Conservation (phyloP, 2,797 vertebrate species). For the Lagorchestes hirsutus region DNA sequence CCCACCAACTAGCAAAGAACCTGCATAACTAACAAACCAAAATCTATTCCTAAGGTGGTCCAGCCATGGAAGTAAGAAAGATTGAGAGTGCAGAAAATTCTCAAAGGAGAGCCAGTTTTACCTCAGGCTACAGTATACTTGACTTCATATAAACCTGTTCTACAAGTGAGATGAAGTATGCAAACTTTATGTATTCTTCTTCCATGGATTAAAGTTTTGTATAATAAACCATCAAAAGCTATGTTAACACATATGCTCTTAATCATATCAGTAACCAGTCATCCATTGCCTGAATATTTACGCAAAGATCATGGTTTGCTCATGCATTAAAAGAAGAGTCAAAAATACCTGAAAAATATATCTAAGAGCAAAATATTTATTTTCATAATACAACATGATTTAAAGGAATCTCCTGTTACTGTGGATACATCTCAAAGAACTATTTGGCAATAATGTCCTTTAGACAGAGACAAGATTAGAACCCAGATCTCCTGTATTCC, state of each 20-base stretch:
- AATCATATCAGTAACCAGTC: slow-evolving; percentile 73
- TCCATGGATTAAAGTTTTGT: slow-evolving; percentile 65
- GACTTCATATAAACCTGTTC: slow-evolving; percentile 58
- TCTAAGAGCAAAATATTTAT: slow-evolving; percentile 42
- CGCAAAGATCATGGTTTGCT: slow-evolving; percentile 13
- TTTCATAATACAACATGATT: slow-evolving; percentile 2
- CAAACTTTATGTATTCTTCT: slow-evolving; percentile 72
- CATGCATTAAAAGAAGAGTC: slow-evolving; percentile 11
- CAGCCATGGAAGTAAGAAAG: not conserved
- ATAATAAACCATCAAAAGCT: slow-evolving; percentile 44
- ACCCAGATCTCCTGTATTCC: not conserved
- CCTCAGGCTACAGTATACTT: slow-evolving; percentile 44
- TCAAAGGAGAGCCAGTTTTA: slow-evolving; percentile 66
- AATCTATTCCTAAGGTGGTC: not conserved
- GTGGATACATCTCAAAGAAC: not conserved
- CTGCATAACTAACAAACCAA: slow-evolving; percentile 49
- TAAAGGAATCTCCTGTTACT: not conserved
- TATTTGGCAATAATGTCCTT: not conserved
- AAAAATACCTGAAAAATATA: slow-evolving; percentile 19
- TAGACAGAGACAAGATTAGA: not conserved
- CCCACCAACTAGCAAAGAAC: slow-evolving; percentile 21
- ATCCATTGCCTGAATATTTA: slow-evolving; percentile 47
- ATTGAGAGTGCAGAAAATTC: slow-evolving; percentile 34
- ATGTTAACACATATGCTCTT: slow-evolving; percentile 59
- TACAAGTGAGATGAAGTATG: slow-evolving; percentile 61